Evolutionary conservation across 1,140 invertebrate species (phyloP).

Genomic region (Megathymus violae): DNA sequence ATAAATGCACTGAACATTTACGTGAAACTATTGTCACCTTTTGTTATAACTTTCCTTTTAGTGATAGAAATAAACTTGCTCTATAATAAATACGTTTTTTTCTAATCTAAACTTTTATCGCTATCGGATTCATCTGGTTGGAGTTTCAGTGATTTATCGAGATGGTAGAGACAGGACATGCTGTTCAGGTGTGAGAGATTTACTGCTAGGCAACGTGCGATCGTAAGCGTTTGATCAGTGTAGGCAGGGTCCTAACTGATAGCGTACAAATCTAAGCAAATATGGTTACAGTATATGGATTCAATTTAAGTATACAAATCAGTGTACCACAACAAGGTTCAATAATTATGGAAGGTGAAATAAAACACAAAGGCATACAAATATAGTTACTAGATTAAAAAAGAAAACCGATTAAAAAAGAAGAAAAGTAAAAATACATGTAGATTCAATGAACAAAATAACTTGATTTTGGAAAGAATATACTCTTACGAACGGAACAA

Average conservation of each 20-base stretch:
- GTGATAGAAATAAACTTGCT: slow-evolving; percentile 28
- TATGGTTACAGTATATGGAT: background rate
- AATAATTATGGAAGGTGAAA: too few species aligned
- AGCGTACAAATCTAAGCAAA: background rate
- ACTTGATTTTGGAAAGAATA: too few species aligned
- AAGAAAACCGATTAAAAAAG: too few species aligned
- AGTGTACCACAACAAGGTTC: too few species aligned
- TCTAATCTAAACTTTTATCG: slow-evolving; percentile 58
- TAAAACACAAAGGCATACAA: too few species aligned
- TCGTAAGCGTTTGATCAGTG: slow-evolving; percentile 37
- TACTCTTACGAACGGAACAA: too few species aligned
- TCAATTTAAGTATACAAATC: background rate
- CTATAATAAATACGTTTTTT: slow-evolving; percentile 36
- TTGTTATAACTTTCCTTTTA: slow-evolving; percentile 16
- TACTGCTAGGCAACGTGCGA: slow-evolving; percentile 44
- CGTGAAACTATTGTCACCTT: slow-evolving; percentile 15
- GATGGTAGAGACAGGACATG: slow-evolving; percentile 47
- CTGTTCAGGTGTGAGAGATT: slow-evolving; percentile 60
- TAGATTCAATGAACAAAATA: too few species aligned
- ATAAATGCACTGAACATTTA: too few species aligned
- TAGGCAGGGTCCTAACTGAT: background rate
- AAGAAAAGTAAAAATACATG: too few species aligned
- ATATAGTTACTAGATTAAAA: too few species aligned
- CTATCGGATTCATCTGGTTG: slow-evolving; percentile 53
- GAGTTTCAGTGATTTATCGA: slow-evolving; percentile 57